Evolutionary conservation across 1,140 invertebrate genomes (phyloP).

Genomic region (Brachionus koreanus): DNA sequence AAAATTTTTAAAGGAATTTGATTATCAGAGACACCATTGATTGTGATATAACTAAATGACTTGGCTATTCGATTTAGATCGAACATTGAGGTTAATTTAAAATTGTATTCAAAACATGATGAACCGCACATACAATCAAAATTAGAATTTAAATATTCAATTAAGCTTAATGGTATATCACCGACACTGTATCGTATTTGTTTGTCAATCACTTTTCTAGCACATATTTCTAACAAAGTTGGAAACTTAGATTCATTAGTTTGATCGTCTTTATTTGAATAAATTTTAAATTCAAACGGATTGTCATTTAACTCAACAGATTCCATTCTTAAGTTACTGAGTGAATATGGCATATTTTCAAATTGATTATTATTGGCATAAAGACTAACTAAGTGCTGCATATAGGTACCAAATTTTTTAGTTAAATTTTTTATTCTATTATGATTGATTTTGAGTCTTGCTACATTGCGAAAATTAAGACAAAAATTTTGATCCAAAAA

Average conservation of each 20-base stretch:
- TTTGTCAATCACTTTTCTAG: background rate
- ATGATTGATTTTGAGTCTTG: background rate
- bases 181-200: background rate
- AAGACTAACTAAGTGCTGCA: slow-evolving; percentile 4
- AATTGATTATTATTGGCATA: slow-evolving; percentile 37
- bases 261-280: background rate
- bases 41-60: slow-evolving; percentile 34
- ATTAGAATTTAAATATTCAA: background rate
- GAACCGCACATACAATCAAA: slow-evolving; percentile 30
- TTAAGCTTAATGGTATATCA: slow-evolving; percentile 1
- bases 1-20: slow-evolving; percentile 16
- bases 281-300: slow-evolving; percentile 9
- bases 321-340: background rate
- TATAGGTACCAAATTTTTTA: background rate
- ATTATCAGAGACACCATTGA: slow-evolving; percentile 31
- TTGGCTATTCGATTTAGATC: slow-evolving; percentile 42
- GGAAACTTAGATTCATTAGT: slow-evolving; percentile 3
- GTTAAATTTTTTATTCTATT: slow-evolving; percentile 7
- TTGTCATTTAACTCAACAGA: slow-evolving; percentile 30
- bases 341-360: background rate
- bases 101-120: slow-evolving; percentile 38
- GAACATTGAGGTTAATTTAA: slow-evolving; percentile 4
- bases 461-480: slow-evolving; percentile 10
- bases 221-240: background rate
- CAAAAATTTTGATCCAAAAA: slow-evolving; percentile 32